Evolutionary conservation across 2,888 invertebrate genomes (phyloP).

Genomic region (Opisthograptis luteolata): DNA sequence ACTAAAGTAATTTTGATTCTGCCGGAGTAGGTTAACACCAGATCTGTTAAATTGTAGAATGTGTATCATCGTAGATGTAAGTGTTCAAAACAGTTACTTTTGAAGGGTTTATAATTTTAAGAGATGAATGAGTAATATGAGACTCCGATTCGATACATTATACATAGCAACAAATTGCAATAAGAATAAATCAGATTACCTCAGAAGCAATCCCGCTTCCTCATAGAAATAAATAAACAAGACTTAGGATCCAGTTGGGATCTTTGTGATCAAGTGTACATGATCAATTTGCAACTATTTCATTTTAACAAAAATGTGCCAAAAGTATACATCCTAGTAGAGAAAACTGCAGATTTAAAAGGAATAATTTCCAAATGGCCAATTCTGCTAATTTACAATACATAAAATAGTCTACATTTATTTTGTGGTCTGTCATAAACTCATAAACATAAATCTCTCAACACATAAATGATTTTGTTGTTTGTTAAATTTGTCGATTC

Average conservation of each 20-base stretch:
- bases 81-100: constrained; percentile 54
- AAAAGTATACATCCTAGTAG: constrained; percentile 50
- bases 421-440: no score
- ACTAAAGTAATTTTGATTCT: constrained; percentile 55
- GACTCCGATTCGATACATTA: constrained; percentile 12
- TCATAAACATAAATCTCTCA: no score
- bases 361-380: no score
- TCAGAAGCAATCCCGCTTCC: constrained; percentile 75
- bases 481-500: no score
- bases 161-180: constrained; percentile 57
- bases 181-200: constrained; percentile 66
- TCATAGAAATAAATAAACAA: constrained; percentile 54
- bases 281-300: constrained; percentile 36
- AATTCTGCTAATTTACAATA: no score
- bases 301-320: constrained; percentile 66
- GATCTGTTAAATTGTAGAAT: constrained; percentile 73
- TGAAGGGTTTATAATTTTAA: constrained; percentile 44
- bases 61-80: constrained; percentile 63
- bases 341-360: constrained; percentile 8
- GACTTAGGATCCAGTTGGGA: constrained; percentile 55
- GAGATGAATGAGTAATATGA: constrained; percentile 29
- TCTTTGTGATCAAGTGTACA: constrained; percentile 51
- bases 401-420: no score
- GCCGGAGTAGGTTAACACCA: constrained; percentile 71
- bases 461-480: no score